Conservation (phyloP, 2,888 invertebrate genomes). For the Spilarctia lutea region DNA sequence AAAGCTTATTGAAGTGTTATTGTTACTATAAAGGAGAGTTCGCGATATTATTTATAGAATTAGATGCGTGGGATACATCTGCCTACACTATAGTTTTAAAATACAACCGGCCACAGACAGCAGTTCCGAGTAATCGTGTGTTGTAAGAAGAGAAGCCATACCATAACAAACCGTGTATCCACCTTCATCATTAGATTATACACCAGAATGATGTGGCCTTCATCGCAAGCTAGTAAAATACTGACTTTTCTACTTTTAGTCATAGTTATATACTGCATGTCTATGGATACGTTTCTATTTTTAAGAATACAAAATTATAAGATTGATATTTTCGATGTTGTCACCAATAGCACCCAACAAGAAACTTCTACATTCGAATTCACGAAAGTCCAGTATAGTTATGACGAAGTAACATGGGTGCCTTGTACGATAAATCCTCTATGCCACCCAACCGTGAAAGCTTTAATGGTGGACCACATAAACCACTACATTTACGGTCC, state of each 20-base stretch:
- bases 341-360: conserved; percentile 47
- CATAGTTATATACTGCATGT: conserved; percentile 88
- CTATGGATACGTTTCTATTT: conserved; percentile 91
- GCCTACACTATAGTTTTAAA: conserved; percentile 29
- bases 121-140: conserved; percentile 18
- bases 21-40: conserved; percentile 31
- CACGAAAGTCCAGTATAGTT: conserved; percentile 58
- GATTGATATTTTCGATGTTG: conserved; percentile 78
- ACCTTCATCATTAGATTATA: conserved; percentile 24
- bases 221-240: conserved; percentile 91
- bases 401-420: conserved; percentile 87
- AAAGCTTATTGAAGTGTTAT: conserved; percentile 20
- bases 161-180: conserved; percentile 25
- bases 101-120: conserved; percentile 27
- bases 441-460: conserved; percentile 94
- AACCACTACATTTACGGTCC: conserved; percentile 95
- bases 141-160: conserved; percentile 33
- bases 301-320: conserved; percentile 90
- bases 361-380: conserved; percentile 67
- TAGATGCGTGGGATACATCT: conserved; percentile 33
- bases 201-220: conserved; percentile 89
- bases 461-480: conserved; percentile 92
- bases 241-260: conserved; percentile 86
- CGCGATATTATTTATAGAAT: conserved; percentile 38
- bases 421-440: conserved; percentile 91